Evolutionary conservation across 1,140 invertebrate genomes (phyloP), one percentile per base, ranked within the genome.

Genomic region (Anoplolepis gracilipes): DNA sequence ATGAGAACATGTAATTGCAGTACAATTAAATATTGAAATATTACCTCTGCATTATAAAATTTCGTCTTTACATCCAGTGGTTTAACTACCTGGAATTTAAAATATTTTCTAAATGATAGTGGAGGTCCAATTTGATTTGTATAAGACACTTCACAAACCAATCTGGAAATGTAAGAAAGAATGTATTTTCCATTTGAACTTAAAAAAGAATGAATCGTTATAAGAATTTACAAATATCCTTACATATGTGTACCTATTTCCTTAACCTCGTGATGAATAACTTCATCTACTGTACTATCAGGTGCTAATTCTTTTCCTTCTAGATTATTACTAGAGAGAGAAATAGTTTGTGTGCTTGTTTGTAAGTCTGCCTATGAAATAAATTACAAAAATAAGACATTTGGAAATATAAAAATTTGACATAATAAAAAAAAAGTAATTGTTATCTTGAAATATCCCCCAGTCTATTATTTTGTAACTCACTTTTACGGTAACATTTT

Each of bases 61-160:
- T 99, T 99, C 4, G 99, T 99, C 95, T 99, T 99, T 0, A 99
- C 98, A 96, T 99, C 99, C 16, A 99, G 95, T 59, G 99, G 99
- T 93, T 99, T 99, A 84, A 99, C 96, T 0, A 99, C 99, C 96
- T 99, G 98, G 95, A 99, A 99, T 95, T 99, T 99, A 93, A 99
- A 99, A 94, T 99, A 99, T 94, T 99, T 99, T 91, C 98, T 96
- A 93, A 99, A 97, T n/a, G 97, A 97, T 85, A 96, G 96, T 70
- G 97, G 95, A 89, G 97, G 96, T 86, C 97, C 97, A 77, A 96
- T 95, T 77, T 96, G 89, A 62, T 92, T 90, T 87, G 96, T 97
- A 93, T 99, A 99, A 87, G 96, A 98, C 3, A 99, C 98, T 95
- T 99, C 98, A 96, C 99, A 99, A 10, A 99, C 98, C 84, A 99